A percentile compares a stretch with the other conserved stretches of the same genome.
phyloP scores from a whole-genome alignment of 2,888 invertebrate genomes.

The Punctoribates punctum region DNA sequence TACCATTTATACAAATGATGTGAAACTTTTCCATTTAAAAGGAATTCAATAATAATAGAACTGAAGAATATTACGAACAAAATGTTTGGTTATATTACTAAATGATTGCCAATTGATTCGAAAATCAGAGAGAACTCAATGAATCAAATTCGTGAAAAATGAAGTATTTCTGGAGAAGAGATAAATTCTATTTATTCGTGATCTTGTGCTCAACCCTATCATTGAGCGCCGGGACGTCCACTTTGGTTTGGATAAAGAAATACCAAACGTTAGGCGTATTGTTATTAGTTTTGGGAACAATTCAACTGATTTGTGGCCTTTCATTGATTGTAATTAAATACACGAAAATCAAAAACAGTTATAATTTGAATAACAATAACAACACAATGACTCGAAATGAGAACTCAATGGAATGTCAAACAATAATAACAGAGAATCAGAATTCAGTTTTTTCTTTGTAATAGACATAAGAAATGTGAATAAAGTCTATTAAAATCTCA shows the following conservation, averaged over 20 bases:
- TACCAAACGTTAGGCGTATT: neutral
- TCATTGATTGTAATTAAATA: constrained; percentile 16
- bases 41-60: too few relatives aligned
- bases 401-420: neutral
- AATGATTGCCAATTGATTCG: too few relatives aligned
- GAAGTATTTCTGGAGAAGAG: neutral
- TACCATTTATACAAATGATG: too few relatives aligned
- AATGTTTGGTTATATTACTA: too few relatives aligned
- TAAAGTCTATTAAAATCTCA: constrained; percentile 22
- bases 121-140: too few relatives aligned
- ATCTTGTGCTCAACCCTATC: neutral
- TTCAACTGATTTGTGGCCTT: constrained; percentile 22
- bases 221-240: neutral
- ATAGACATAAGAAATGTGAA: neutral
- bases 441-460: constrained; percentile 14
- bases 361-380: neutral
- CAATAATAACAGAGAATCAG: neutral
- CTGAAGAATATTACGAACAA: too few relatives aligned
- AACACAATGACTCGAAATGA: neutral
- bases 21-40: too few relatives aligned
- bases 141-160: neutral
- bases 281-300: neutral
- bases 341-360: neutral
- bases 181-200: neutral
- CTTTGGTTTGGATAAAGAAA: neutral